A percentile compares a stretch with the other conserved stretches of the same genome.
Evolutionary conservation across 2,113 vertebrate species (phyloP).

Genomic region (Ramphastos sulfuratus): DNA sequence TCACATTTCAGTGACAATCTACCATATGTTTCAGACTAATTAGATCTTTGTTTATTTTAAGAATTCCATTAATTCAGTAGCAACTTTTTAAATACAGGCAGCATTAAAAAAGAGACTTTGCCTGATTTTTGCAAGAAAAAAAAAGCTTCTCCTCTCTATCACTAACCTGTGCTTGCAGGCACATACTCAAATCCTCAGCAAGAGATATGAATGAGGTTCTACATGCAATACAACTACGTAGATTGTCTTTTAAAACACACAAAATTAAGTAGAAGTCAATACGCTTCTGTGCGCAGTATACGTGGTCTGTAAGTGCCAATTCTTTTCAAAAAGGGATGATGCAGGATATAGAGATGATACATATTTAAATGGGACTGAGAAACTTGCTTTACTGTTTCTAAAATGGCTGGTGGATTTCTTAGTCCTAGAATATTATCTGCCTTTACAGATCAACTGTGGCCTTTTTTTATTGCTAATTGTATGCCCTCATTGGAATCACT

Average conservation of each 20-base stretch:
- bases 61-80: not conserved
- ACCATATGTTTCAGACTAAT: conserved; percentile 38
- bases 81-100: not conserved
- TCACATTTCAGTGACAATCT: conserved; percentile 24
- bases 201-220: not conserved
- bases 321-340: not conserved
- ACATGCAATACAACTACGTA: not conserved
- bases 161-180: not conserved
- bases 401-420: not conserved
- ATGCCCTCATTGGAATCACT: not conserved
- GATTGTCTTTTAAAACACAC: not conserved
- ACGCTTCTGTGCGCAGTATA: not conserved
- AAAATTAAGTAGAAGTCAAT: not conserved
- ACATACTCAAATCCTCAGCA: not conserved
- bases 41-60: conserved; percentile 36
- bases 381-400: not conserved
- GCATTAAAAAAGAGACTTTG: not conserved
- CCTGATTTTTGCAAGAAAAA: not conserved
- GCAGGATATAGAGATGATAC: rapidly evolving
- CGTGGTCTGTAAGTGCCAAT: not conserved
- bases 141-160: not conserved
- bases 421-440: not conserved
- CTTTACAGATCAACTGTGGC: not conserved
- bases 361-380: not conserved
- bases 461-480: not conserved